Conservation (phyloP, 2,888 invertebrate genomes). For the Sesamia inferens region DNA sequence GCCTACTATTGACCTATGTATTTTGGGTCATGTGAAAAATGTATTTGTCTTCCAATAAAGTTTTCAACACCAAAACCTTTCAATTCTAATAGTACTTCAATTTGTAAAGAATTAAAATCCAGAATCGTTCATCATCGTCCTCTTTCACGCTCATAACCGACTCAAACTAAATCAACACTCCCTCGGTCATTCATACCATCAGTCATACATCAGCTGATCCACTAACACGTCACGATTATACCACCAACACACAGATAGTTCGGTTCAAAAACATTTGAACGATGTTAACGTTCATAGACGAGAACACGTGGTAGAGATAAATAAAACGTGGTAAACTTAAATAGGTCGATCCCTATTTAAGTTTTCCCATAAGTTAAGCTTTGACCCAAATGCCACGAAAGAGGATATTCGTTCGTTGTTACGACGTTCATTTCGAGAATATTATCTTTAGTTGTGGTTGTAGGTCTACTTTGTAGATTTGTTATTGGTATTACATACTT, state of each 20-base stretch:
- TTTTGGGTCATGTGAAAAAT: not conserved
- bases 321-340: too few species aligned
- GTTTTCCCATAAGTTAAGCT: constrained; percentile 31
- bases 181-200: not conserved
- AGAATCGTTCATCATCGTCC: not conserved
- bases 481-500: not conserved
- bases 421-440: constrained; percentile 16
- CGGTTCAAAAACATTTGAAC: constrained; percentile 29
- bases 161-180: not conserved
- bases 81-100: not conserved
- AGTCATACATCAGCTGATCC: constrained; percentile 25
- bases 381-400: constrained; percentile 22
- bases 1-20: not conserved
- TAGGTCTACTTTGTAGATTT: not conserved
- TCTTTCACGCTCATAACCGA: not conserved
- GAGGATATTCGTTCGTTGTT: constrained; percentile 23
- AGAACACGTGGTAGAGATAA: constrained; percentile 43
- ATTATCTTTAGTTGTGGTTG: not conserved
- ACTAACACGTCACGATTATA: constrained; percentile 15
- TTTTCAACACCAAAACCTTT: too few species aligned
- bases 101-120: not conserved
- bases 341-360: constrained; percentile 43
- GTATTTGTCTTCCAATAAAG: not conserved
- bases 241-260: constrained; percentile 6
- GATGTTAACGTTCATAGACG: constrained; percentile 10